These are phyloP conservation scores for Apamea crenata DNA, from an alignment of 2,888 invertebrate species.

Conservation along the genomic window DNA sequence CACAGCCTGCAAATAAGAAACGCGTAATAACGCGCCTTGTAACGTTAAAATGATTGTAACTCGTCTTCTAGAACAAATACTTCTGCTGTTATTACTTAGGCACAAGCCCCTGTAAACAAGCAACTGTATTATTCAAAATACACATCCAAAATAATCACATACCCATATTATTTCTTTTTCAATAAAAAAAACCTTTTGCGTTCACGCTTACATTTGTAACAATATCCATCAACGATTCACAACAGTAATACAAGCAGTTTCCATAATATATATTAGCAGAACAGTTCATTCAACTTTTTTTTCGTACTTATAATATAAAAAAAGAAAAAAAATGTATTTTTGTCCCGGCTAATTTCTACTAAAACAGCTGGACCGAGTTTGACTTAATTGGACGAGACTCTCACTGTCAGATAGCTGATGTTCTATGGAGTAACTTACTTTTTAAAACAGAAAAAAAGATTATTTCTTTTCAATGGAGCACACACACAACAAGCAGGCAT, in stretches of 20 bases:
- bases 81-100: too few relatives aligned
- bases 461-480: background rate
- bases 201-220: background rate
- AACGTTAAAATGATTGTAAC: constrained; percentile 15
- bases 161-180: background rate
- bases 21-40: background rate
- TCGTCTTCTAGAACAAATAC: constrained; percentile 28
- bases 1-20: background rate
- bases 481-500: background rate
- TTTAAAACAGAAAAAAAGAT: too few relatives aligned
- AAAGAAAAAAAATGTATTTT: too few relatives aligned
- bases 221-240: background rate
- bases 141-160: background rate
- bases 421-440: background rate
- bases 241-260: constrained; percentile 7
- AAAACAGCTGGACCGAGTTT: too few relatives aligned
- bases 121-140: background rate
- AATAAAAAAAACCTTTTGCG: background rate
- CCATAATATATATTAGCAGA: constrained; percentile 22
- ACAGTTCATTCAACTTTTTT: constrained; percentile 22
- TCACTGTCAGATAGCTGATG: too few relatives aligned
- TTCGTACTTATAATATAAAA: background rate
- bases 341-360: too few relatives aligned
- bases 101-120: too few relatives aligned
- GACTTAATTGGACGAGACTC: too few relatives aligned